Percentiles rank a stretch among this genome's conserved stretches.
Conservation (phyloP, 2,797 vertebrate species). For the Erethizon dorsatum region DNA sequence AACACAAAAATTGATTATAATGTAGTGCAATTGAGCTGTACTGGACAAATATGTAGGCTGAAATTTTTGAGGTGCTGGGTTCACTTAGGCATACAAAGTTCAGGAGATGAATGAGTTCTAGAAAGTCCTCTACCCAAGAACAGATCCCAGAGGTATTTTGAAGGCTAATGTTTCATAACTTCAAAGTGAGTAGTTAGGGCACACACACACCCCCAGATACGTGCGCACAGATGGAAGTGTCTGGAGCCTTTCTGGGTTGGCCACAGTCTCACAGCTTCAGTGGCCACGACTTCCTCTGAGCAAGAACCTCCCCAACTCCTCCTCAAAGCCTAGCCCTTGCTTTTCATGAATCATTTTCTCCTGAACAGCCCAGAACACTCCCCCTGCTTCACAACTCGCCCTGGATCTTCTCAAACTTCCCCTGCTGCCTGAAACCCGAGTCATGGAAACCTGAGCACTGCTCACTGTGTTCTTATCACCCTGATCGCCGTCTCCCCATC, state of each 20-base stretch:
- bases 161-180: accelerated
- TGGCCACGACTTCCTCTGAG: no score
- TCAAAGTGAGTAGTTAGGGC: accelerated
- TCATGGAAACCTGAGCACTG: no score
- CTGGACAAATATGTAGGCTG: not conserved
- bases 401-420: not conserved
- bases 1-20: not conserved
- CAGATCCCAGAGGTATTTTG: no score
- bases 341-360: accelerated
- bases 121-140: no score
- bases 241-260: no score
- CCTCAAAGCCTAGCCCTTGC: not conserved
- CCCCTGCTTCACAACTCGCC: not conserved
- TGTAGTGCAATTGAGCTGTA: not conserved
- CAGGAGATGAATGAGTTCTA: no score
- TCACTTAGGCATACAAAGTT: accelerated
- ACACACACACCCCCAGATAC: accelerated
- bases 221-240: accelerated
- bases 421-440: not conserved
- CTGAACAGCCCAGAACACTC: not conserved
- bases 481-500: not conserved
- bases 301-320: no score
- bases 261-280: not conserved
- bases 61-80: no score
- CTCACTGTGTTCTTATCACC: no score